Evolutionary conservation across 2,113 vertebrate genomes (phyloP).

Genomic region (Crotalus viridis): DNA sequence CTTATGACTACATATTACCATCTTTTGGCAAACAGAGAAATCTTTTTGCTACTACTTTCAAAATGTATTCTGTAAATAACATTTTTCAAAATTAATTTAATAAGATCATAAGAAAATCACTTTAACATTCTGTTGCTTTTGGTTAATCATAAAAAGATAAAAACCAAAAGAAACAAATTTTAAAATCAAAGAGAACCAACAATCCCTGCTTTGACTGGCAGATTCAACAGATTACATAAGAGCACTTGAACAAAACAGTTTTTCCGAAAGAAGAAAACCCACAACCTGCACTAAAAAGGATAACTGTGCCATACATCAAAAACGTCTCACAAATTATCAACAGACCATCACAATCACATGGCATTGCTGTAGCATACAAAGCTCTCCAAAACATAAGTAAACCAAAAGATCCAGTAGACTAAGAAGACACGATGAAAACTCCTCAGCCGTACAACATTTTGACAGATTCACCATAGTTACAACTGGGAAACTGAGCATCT

Average conservation of each 20-base stretch:
- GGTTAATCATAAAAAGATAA: background rate
- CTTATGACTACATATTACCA: background rate
- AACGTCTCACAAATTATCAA: too few species aligned
- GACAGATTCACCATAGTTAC: too few species aligned
- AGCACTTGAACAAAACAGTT: background rate
- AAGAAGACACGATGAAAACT: too few species aligned
- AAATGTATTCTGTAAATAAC: conserved; percentile 21
- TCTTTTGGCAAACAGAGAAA: background rate
- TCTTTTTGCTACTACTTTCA: conserved; percentile 14
- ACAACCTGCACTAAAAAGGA: too few species aligned
- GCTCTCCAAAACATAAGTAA: too few species aligned
- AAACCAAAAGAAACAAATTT: background rate
- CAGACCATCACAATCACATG: too few species aligned
- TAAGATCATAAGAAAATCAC: background rate
- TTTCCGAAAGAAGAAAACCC: background rate
- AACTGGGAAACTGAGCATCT: too few species aligned
- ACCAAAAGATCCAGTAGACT: too few species aligned
- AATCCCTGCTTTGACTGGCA: background rate
- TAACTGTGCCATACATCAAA: too few species aligned
- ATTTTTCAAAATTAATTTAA: background rate
- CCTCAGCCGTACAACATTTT: too few species aligned
- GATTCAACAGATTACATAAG: background rate
- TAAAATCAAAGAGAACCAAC: background rate
- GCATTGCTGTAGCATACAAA: too few species aligned
- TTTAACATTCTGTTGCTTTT: conserved; percentile 16